A percentile compares a stretch with the other conserved stretches of the same genome.
phyloP scores from a whole-genome alignment of 2,888 invertebrate genomes.

The Anoplius nigerrimus region DNA sequence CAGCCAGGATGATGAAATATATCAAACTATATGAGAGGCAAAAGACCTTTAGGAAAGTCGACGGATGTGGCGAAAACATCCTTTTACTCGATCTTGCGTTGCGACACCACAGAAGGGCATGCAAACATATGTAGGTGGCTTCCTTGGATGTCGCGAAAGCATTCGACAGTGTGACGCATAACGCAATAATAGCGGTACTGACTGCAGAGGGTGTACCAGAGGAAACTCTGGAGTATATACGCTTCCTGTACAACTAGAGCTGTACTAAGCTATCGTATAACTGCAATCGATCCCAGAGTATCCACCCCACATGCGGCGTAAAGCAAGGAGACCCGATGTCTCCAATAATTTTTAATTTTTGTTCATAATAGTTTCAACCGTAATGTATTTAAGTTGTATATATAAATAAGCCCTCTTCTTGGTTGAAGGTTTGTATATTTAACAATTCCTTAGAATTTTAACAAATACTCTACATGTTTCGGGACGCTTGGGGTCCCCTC shows the following conservation, averaged over 20 bases:
- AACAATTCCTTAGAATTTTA: too few relatives aligned
- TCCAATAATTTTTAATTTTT: not conserved
- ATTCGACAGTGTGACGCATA: not conserved
- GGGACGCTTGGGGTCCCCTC: too few relatives aligned
- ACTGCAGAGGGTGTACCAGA: not conserved
- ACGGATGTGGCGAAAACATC: not conserved
- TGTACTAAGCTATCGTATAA: not conserved
- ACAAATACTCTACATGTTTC: too few relatives aligned
- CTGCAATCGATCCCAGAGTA: not conserved
- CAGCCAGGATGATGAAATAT: not conserved
- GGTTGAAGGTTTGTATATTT: too few relatives aligned
- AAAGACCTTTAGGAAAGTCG: not conserved
- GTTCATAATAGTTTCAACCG: too few relatives aligned
- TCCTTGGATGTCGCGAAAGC: not conserved
- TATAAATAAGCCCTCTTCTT: too few relatives aligned
- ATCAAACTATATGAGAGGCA: not conserved
- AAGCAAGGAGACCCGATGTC: not conserved
- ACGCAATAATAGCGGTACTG: not conserved
- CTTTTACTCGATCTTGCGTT: too few relatives aligned
- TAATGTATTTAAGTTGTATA: too few relatives aligned
- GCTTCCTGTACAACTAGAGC: not conserved
- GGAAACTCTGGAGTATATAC: not conserved
- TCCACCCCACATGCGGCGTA: not conserved
- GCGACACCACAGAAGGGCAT: not conserved
- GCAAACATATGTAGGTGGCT: not conserved